These are phyloP conservation scores for Manduca sexta DNA, from an alignment of 1,140 invertebrate genomes.

Conservation along the genomic window DNA sequence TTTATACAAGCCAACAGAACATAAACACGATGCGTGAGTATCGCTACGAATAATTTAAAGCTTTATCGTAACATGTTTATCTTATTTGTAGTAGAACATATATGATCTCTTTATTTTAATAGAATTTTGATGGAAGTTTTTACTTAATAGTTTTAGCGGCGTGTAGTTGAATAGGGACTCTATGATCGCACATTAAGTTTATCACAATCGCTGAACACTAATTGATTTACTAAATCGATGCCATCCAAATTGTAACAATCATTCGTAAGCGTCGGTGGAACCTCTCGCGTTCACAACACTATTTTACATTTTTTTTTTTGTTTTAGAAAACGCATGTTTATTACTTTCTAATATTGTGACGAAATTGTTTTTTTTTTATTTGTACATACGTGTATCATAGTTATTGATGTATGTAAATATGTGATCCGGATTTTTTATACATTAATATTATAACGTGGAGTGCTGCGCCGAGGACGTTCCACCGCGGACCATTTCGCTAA, in stretches of 20 bases:
- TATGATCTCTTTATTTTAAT: conserved; percentile 72
- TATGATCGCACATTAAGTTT: conserved; percentile 50
- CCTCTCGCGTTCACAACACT: conserved; percentile 16
- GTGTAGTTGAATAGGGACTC: conserved; percentile 43
- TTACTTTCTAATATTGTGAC: too few relatives aligned
- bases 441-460: not conserved
- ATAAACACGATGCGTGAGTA: conserved; percentile 28
- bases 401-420: conserved; percentile 14
- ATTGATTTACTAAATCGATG: conserved; percentile 22
- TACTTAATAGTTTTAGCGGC: conserved; percentile 67
- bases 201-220: conserved; percentile 31
- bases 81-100: conserved; percentile 60
- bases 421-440: conserved; percentile 2
- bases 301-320: not conserved
- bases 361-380: conserved; percentile 34
- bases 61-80: conserved; percentile 64
- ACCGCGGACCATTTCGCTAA: conserved; percentile 12
- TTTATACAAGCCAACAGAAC: conserved; percentile 41
- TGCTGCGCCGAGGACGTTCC: too few relatives aligned
- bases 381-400: conserved; percentile 54
- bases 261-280: conserved; percentile 33
- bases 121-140: conserved; percentile 71
- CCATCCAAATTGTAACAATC: conserved; percentile 36
- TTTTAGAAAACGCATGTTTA: too few relatives aligned
- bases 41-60: conserved; percentile 52